Percentiles rank a stretch among this genome's conserved stretches.
These are phyloP conservation scores for Oryzias curvinotus DNA, from an alignment of 2,113 vertebrate species.

Conservation along the genomic window DNA sequence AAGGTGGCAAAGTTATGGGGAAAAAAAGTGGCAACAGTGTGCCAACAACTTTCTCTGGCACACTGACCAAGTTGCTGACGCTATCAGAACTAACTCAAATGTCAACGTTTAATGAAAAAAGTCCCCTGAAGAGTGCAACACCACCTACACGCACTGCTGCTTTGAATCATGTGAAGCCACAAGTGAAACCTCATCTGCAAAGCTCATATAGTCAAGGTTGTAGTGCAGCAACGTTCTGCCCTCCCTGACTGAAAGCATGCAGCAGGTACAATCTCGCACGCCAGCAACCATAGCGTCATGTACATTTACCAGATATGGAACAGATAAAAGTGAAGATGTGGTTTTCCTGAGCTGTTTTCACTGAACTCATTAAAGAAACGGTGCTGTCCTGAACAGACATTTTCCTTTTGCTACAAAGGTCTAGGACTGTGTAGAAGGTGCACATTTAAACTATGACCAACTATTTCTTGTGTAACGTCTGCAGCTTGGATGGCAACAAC, in stretches of 20 bases:
- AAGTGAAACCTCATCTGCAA: slow-evolving; percentile 66
- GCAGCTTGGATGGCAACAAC: slow-evolving; percentile 22
- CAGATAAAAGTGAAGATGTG: slow-evolving; percentile 48
- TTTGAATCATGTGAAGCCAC: slow-evolving; percentile 65
- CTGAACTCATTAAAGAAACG: slow-evolving; percentile 47
- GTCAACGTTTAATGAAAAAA: slow-evolving; percentile 56
- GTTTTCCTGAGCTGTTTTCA: slow-evolving; percentile 60
- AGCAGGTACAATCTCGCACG: slow-evolving; percentile 28
- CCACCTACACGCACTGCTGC: slow-evolving; percentile 53
- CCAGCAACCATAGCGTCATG: slow-evolving; percentile 34
- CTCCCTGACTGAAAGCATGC: slow-evolving; percentile 35
- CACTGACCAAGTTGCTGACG: slow-evolving; percentile 31
- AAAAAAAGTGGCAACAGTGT: neutral
- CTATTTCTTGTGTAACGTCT: slow-evolving; percentile 67
- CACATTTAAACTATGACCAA: slow-evolving; percentile 18
- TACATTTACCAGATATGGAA: slow-evolving; percentile 30
- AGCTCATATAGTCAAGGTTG: slow-evolving; percentile 26
- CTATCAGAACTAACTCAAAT: slow-evolving; percentile 52
- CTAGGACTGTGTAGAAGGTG: slow-evolving; percentile 18
- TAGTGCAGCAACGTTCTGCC: slow-evolving; percentile 20
- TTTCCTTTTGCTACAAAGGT: slow-evolving; percentile 12
- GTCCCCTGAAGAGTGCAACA: slow-evolving; percentile 43
- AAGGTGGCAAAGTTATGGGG: slow-evolving; percentile 8
- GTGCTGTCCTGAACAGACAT: slow-evolving; percentile 44
- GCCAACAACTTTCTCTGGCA: slow-evolving; percentile 32